phyloP scores from a whole-genome alignment of 2,888 invertebrate species.

The Bhutanitis thaidina region DNA sequence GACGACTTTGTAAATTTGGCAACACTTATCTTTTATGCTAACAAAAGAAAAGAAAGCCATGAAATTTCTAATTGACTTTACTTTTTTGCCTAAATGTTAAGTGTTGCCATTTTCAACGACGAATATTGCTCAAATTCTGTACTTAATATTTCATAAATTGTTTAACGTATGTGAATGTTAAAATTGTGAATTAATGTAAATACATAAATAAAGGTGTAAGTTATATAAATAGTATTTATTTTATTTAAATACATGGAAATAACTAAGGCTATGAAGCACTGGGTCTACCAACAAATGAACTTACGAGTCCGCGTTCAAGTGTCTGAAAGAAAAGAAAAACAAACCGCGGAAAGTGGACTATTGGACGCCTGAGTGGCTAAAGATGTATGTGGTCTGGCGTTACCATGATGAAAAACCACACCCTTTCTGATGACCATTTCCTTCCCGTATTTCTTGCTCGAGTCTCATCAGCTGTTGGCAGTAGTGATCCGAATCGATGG shows the following conservation, averaged over 20 bases:
- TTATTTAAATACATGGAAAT: background rate
- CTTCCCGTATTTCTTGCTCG: too few relatives aligned
- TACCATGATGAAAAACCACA: too few relatives aligned
- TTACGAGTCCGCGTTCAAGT: too few relatives aligned
- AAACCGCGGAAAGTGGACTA: too few relatives aligned
- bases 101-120: slow-evolving; percentile 29
- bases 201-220: slow-evolving; percentile 71
- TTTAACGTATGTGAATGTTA: slow-evolving; percentile 46
- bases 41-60: background rate
- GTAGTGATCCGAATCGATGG: too few relatives aligned
- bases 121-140: slow-evolving; percentile 48
- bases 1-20: slow-evolving; percentile 10
- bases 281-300: too few relatives aligned
- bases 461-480: too few relatives aligned
- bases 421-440: too few relatives aligned
- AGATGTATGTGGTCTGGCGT: too few relatives aligned
- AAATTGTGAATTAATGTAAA: slow-evolving; percentile 37
- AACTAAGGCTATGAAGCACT: too few relatives aligned
- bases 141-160: slow-evolving; percentile 44
- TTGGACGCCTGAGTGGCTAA: too few relatives aligned
- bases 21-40: slow-evolving; percentile 1
- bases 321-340: too few relatives aligned
- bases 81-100: background rate
- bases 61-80: background rate
- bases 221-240: slow-evolving; percentile 40